A percentile compares a stretch with the other conserved stretches of the same genome.
These are phyloP conservation scores for Notechis scutatus DNA, from an alignment of 2,113 vertebrate genomes.

Conservation along the genomic window DNA sequence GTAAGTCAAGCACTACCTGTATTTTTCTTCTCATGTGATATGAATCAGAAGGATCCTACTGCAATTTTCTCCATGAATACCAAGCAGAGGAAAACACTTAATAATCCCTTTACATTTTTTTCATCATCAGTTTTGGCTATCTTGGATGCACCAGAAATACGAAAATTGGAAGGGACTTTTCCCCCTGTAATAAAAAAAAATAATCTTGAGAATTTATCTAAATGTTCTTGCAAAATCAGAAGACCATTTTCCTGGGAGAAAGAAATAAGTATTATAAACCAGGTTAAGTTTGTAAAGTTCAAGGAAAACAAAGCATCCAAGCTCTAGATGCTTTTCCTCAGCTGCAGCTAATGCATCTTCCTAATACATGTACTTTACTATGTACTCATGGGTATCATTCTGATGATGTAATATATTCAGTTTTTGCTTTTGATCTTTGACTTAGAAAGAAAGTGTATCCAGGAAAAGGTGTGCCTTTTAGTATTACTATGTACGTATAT, in stretches of 20 bases:
- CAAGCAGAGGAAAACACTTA: background rate
- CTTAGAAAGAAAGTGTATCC: background rate
- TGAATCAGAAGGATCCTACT: background rate
- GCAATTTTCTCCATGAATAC: background rate
- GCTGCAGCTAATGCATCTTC: background rate
- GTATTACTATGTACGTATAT: background rate
- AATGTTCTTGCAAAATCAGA: background rate
- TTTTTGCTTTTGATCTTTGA: background rate
- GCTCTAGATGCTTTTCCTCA: background rate
- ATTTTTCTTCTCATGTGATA: background rate
- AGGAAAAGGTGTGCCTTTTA: slow-evolving; percentile 14
- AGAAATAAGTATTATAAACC: background rate
- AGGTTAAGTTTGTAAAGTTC: background rate
- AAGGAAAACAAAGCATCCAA: background rate
- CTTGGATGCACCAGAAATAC: background rate
- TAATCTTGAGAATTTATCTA: background rate
- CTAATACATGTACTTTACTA: background rate
- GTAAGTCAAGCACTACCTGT: background rate
- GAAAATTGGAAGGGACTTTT: background rate
- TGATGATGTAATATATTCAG: background rate
- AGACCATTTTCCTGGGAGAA: background rate
- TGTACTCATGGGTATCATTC: background rate
- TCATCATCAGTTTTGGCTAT: background rate
- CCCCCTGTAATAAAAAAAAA: background rate
- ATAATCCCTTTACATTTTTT: background rate